These are phyloP conservation scores for Yponomeuta sedellus DNA, from an alignment of 2,888 invertebrate species.

Conservation along the genomic window DNA sequence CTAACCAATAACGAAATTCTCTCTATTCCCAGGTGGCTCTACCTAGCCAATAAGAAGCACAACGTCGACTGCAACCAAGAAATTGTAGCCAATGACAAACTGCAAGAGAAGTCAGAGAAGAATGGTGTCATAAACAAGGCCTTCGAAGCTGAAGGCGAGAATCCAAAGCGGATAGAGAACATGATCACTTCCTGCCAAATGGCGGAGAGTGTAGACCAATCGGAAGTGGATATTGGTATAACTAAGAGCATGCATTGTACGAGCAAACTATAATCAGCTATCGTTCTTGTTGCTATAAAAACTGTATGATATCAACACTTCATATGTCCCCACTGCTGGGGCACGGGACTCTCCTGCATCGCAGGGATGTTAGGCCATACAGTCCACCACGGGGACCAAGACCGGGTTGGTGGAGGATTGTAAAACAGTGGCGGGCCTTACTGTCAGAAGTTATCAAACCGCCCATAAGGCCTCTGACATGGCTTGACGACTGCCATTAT, in stretches of 20 bases:
- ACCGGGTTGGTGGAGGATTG: too few species aligned
- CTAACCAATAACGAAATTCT: background rate
- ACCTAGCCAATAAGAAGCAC: slow-evolving; percentile 80
- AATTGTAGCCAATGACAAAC: slow-evolving; percentile 32
- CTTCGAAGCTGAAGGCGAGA: slow-evolving; percentile 53
- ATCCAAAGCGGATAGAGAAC: slow-evolving; percentile 29
- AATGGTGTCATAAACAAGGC: slow-evolving; percentile 62
- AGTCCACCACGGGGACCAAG: too few species aligned
- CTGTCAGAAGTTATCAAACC: too few species aligned
- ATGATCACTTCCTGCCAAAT: slow-evolving; percentile 23
- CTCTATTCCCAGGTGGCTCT: slow-evolving; percentile 77
- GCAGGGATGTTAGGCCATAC: too few species aligned
- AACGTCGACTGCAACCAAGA: slow-evolving; percentile 30
- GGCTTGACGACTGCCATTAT: too few species aligned
- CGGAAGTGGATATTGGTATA: slow-evolving; percentile 61
- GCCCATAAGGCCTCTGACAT: too few species aligned
- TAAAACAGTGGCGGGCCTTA: too few species aligned
- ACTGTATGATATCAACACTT: too few species aligned
- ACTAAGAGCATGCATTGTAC: slow-evolving; percentile 60
- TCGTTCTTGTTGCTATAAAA: background rate
- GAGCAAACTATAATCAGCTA: slow-evolving; percentile 41
- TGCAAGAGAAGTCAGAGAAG: slow-evolving; percentile 35
- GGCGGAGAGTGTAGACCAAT: slow-evolving; percentile 38
- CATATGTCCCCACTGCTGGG: too few species aligned
- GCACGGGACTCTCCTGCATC: too few species aligned